Conservation (phyloP, 2,888 invertebrate genomes). For the Cheilosia vulpina region DNA sequence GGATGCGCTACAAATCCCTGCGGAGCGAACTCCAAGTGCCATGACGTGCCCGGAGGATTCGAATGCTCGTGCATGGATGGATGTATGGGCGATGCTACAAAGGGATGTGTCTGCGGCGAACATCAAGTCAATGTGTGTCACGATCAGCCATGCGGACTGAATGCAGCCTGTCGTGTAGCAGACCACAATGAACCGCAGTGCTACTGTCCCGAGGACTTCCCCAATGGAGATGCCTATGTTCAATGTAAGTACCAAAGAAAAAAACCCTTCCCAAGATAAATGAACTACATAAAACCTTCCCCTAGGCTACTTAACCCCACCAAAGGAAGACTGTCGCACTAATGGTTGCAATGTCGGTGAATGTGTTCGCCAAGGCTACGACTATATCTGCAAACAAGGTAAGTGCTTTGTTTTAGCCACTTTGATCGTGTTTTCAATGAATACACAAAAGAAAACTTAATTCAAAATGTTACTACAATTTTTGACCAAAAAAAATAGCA, state of each 20-base stretch:
- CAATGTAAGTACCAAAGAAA: conserved; percentile 89
- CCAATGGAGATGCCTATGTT: conserved; percentile 92
- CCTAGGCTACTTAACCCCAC: conserved; percentile 80
- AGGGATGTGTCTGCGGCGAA: conserved; percentile 91
- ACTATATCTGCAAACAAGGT: conserved; percentile 87
- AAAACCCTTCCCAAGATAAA: not conserved
- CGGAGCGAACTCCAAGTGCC: conserved; percentile 92
- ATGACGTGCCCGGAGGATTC: conserved; percentile 90
- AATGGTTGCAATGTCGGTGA: conserved; percentile 93
- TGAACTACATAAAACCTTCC: not conserved
- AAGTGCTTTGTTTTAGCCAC: conserved; percentile 78
- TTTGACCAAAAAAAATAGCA: conserved; percentile 20
- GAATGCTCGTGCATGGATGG: conserved; percentile 92
- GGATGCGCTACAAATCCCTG: conserved; percentile 93
- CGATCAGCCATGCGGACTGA: conserved; percentile 91
- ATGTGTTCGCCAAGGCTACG: conserved; percentile 92
- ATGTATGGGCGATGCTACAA: conserved; percentile 92
- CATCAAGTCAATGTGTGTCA: conserved; percentile 89
- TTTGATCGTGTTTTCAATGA: conserved; percentile 26
- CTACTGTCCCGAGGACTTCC: conserved; percentile 92
- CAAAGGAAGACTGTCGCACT: conserved; percentile 90
- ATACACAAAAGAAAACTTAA: conserved; percentile 17
- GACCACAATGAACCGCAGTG: conserved; percentile 89
- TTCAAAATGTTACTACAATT: not conserved
- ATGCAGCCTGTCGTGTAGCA: conserved; percentile 91